phyloP scores from a whole-genome alignment of 2,797 vertebrate species.

The Coccyzus lansbergi region DNA sequence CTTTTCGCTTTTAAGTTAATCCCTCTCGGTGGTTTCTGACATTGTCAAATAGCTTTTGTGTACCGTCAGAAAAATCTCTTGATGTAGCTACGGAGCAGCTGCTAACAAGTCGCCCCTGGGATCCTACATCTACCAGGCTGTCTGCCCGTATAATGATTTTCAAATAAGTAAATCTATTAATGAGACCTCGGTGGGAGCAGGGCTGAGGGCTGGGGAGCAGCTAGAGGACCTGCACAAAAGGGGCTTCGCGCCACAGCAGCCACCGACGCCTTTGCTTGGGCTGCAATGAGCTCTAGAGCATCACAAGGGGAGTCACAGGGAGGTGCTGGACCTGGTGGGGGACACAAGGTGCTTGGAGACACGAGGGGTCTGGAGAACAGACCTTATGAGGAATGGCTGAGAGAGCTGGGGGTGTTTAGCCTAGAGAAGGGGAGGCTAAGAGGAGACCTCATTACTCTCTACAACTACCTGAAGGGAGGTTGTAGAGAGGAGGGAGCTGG shows the following conservation, averaged over 20 bases:
- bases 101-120: conserved; percentile 55
- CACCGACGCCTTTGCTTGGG: neutral
- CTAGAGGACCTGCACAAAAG: neutral
- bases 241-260: neutral
- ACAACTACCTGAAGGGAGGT: no score
- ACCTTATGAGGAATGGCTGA: no score
- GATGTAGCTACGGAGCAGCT: conserved; percentile 43
- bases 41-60: conserved; percentile 32
- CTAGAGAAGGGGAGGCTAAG: no score
- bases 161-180: conserved; percentile 69
- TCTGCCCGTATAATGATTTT: conserved; percentile 44
- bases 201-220: neutral
- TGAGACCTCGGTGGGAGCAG: neutral
- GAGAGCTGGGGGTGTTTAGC: no score
- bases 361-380: no score
- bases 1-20: conserved; percentile 34
- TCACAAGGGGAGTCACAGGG: neutral
- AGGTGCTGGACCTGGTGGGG: neutral
- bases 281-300: neutral
- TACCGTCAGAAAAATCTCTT: conserved; percentile 9
- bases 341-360: fast-evolving
- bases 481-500: no score
- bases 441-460: no score
- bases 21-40: conserved; percentile 20
- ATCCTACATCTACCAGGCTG: conserved; percentile 34